A percentile compares a stretch with the other conserved stretches of the same genome.
phyloP scores from a whole-genome alignment of 2,797 vertebrate genomes.

The Linurgus olivaceus region DNA sequence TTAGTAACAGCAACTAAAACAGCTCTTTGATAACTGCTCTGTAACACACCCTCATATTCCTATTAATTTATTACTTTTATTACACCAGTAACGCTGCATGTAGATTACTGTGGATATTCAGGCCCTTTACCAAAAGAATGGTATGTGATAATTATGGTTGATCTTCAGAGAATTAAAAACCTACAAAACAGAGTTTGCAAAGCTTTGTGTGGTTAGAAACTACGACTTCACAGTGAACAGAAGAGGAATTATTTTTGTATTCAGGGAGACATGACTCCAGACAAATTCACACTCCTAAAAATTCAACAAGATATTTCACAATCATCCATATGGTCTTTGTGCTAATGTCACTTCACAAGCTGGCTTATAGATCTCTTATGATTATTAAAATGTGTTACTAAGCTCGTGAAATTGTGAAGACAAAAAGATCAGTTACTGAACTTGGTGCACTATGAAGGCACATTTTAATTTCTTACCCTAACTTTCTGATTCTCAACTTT shows the following conservation, averaged over 20 bases:
- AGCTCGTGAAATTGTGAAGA: constrained; percentile 55
- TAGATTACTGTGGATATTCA: neutral
- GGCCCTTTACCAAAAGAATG: neutral
- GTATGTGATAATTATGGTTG: neutral
- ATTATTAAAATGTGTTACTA: constrained; percentile 66
- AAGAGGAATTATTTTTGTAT: constrained; percentile 67
- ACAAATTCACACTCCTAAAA: constrained; percentile 68
- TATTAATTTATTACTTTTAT: neutral
- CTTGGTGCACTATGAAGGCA: neutral
- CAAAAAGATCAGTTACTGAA: constrained; percentile 61
- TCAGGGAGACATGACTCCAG: constrained; percentile 53
- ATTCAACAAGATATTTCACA: constrained; percentile 67
- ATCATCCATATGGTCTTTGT: constrained; percentile 68
- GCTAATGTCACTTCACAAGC: constrained; percentile 66
- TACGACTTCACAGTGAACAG: constrained; percentile 40
- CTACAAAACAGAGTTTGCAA: neutral
- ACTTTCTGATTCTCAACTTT: neutral
- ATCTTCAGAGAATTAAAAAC: neutral
- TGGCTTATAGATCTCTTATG: constrained; percentile 62
- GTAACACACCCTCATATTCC: neutral
- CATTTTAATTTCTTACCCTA: constrained; percentile 14
- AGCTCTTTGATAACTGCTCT: neutral
- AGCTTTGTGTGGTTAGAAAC: constrained; percentile 3
- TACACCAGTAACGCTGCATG: neutral
- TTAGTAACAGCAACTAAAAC: neutral